Evolutionary conservation across 2,888 invertebrate genomes (phyloP).

Genomic region (Caenorhabditis plicata): DNA sequence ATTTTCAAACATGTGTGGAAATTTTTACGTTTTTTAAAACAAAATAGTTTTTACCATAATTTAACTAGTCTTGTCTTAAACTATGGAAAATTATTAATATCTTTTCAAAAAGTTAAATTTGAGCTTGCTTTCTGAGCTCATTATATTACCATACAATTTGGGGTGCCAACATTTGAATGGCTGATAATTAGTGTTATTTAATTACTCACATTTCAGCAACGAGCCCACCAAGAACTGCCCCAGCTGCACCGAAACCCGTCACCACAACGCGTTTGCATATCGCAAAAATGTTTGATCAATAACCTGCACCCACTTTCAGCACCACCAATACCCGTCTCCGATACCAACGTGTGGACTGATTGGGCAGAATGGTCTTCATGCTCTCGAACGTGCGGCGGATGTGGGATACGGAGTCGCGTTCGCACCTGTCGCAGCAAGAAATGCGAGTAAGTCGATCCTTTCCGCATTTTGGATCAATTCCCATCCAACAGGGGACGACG

Average conservation of each 20-base stretch:
- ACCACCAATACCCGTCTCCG: slow-evolving; percentile 39
- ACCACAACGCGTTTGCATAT: slow-evolving; percentile 35
- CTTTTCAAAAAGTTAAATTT: too few species aligned
- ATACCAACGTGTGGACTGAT: slow-evolving; percentile 49
- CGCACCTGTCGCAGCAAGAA: slow-evolving; percentile 50
- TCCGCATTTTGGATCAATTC: neutral
- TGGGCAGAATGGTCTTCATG: slow-evolving; percentile 63
- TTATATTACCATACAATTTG: too few species aligned
- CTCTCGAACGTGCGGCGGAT: slow-evolving; percentile 59
- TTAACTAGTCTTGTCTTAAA: too few species aligned
- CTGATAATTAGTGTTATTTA: too few species aligned
- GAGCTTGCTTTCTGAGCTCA: too few species aligned
- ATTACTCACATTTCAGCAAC: slow-evolving; percentile 38
- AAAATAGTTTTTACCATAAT: too few species aligned
- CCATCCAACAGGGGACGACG: slow-evolving; percentile 49
- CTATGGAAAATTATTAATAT: too few species aligned
- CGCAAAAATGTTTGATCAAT: neutral
- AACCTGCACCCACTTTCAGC: slow-evolving; percentile 10
- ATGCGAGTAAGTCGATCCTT: slow-evolving; percentile 51
- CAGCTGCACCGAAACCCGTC: slow-evolving; percentile 35
- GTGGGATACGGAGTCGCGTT: slow-evolving; percentile 54
- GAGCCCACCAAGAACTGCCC: slow-evolving; percentile 37
- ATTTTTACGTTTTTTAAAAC: too few species aligned
- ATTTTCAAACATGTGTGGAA: too few species aligned
- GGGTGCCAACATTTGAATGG: neutral